Percentiles rank a stretch among this genome's conserved stretches.
These are phyloP conservation scores for Rhinopomastus cyanomelas DNA, from an alignment of 2,113 vertebrate genomes.

Conservation along the genomic window DNA sequence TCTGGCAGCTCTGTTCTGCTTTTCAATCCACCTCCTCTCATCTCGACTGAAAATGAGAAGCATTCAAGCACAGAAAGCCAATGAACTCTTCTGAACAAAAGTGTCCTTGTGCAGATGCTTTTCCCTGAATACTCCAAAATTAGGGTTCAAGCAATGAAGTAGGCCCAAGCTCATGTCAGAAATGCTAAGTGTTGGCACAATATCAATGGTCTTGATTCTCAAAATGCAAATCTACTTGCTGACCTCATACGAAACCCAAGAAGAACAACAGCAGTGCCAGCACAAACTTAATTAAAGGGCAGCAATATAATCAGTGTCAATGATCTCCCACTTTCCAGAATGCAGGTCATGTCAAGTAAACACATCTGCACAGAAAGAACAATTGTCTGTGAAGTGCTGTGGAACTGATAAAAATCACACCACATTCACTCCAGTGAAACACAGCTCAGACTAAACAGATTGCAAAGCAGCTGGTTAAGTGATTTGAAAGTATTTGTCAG, in stretches of 20 bases:
- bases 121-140: neutral
- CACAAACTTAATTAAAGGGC: neutral
- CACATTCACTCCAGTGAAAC: neutral
- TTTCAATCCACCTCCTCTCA: constrained; percentile 97
- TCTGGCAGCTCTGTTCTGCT: constrained; percentile 94
- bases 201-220: neutral
- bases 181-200: neutral
- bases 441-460: neutral
- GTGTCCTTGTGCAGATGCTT: neutral
- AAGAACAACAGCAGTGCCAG: neutral
- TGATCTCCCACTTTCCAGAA: neutral
- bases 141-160: neutral
- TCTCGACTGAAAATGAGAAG: constrained; percentile 83
- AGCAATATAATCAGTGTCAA: neutral
- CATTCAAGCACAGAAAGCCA: neutral
- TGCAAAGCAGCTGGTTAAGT: neutral
- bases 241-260: neutral
- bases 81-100: neutral
- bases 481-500: neutral
- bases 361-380: neutral
- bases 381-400: neutral
- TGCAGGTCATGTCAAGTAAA: neutral
- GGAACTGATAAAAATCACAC: neutral
- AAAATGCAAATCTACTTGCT: neutral
- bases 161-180: neutral